phyloP scores from a whole-genome alignment of 2,888 invertebrate species.

The Dinocampus coccinellae region DNA sequence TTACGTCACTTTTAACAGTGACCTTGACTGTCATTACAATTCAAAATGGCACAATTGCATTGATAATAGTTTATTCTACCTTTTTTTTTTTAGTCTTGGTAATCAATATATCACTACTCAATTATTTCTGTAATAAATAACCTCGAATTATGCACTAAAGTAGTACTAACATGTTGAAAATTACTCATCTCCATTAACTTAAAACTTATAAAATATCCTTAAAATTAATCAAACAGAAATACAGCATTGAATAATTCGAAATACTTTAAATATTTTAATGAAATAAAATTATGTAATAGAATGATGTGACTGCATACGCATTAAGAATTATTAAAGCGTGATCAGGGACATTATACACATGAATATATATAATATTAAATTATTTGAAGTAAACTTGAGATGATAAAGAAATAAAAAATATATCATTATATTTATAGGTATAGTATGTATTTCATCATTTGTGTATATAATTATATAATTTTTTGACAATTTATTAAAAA shows the following conservation, averaged over 20 bases:
- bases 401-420: neutral
- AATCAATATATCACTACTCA: too few species aligned
- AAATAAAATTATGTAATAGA: constrained; percentile 1
- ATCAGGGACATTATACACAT: neutral
- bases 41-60: too few species aligned
- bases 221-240: too few species aligned
- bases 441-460: neutral
- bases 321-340: neutral
- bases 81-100: too few species aligned
- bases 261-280: neutral
- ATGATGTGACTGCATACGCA: constrained; percentile 5
- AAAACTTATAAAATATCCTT: too few species aligned
- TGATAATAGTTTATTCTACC: too few species aligned
- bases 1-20: too few species aligned
- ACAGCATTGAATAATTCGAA: neutral
- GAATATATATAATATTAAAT: neutral
- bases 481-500: neutral
- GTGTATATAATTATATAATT: neutral
- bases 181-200: too few species aligned
- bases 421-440: neutral
- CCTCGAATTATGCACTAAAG: neutral
- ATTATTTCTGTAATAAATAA: neutral
- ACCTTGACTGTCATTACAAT: too few species aligned
- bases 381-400: neutral
- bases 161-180: too few species aligned